phyloP scores from a whole-genome alignment of 1,140 invertebrate species.

The Lasioglossum baleicum region DNA sequence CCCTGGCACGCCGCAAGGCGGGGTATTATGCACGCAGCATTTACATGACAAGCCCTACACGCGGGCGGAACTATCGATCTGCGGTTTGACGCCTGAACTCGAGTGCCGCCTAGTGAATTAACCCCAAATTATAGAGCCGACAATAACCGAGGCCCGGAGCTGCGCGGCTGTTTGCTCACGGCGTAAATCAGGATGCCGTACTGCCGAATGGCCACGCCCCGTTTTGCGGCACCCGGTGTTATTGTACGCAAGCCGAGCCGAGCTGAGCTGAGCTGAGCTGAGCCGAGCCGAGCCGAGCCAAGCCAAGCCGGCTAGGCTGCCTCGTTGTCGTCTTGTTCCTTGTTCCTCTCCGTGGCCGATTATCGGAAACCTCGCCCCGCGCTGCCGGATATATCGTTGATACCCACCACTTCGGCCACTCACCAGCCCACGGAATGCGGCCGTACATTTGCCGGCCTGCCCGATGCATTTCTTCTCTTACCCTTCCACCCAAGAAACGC shows the following conservation, averaged over 20 bases:
- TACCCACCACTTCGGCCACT: background rate
- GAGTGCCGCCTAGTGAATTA: conserved; percentile 77
- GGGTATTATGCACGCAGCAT: conserved; percentile 70
- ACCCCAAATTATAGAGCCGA: conserved; percentile 78
- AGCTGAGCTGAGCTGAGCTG: no score
- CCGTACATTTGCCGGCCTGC: no score
- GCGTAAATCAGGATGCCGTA: conserved; percentile 74
- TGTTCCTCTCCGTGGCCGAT: no score
- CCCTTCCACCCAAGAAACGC: background rate
- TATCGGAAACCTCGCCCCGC: conserved; percentile 19
- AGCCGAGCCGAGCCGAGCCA: no score
- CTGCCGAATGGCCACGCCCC: conserved; percentile 66
- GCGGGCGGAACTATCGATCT: conserved; percentile 76
- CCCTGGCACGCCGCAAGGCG: conserved; percentile 59
- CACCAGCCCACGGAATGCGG: background rate
- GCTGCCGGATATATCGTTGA: conserved; percentile 6
- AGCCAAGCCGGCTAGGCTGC: background rate
- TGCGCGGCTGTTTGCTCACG: conserved; percentile 68
- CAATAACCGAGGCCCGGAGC: conserved; percentile 70
- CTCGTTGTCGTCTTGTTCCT: background rate
- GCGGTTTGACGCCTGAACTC: conserved; percentile 77
- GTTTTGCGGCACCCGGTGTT: conserved; percentile 28
- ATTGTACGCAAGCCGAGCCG: conserved; percentile 5
- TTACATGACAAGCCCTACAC: conserved; percentile 75
- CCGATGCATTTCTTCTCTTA: background rate